These are phyloP conservation scores for human DNA, from an alignment of 2,113 vertebrate genomes.

Conservation along the genomic window GRCh38 chr5:175495001-175495500, in stretches of 20 bases:
- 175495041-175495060: background rate
- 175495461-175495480: too few relatives aligned
- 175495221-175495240: background rate
- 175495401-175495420: background rate
- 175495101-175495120: background rate
- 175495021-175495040: background rate
- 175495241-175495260: background rate
- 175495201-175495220: background rate
- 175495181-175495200: background rate
- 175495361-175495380: background rate
- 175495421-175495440: background rate
- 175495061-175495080: background rate
- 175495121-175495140: background rate
- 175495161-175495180: background rate
- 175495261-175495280: background rate
- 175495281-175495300: background rate
- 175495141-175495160: too few relatives aligned
- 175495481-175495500: too few relatives aligned
- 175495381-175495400: background rate
- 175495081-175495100: too few relatives aligned
- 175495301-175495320: background rate
- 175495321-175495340: background rate
- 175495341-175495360: background rate
- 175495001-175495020: background rate
- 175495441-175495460: too few relatives aligned